Evolutionary conservation across 2,797 vertebrate genomes (phyloP).

Genomic region (Xenops minutus): DNA sequence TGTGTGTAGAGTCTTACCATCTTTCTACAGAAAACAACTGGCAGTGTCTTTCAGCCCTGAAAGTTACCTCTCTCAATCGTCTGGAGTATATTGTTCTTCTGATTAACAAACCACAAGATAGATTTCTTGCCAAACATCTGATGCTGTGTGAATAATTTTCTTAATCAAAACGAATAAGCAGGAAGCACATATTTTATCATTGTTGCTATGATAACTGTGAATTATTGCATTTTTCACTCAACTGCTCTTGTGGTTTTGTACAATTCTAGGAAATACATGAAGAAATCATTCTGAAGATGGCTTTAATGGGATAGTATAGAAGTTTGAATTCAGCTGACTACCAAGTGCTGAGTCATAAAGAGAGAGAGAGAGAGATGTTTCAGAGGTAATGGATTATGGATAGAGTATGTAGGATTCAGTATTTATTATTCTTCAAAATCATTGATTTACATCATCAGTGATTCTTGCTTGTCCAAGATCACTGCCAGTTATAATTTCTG

Average conservation of each 20-base stretch:
- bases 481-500: not conserved
- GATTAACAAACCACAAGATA: slow-evolving; percentile 22
- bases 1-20: not conserved
- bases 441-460: not conserved
- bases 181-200: slow-evolving; percentile 4
- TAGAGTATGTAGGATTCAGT: not conserved
- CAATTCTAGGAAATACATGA: not conserved
- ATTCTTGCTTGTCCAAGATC: not conserved
- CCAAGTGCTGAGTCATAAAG: slow-evolving; percentile 47
- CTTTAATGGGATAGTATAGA: not conserved
- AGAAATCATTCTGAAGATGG: not conserved
- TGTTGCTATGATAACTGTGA: slow-evolving; percentile 2
- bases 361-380: not conserved
- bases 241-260: slow-evolving; percentile 6
- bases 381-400: slow-evolving; percentile 9
- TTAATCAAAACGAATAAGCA: slow-evolving; percentile 7
- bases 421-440: not conserved
- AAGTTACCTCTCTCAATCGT: not conserved
- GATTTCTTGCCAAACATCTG: slow-evolving; percentile 36
- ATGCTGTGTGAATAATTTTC: slow-evolving; percentile 23
- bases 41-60: not conserved
- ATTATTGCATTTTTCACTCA: slow-evolving; percentile 28
- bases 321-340: slow-evolving; percentile 10
- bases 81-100: not conserved
- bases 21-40: not conserved